These are phyloP conservation scores for Leptoteleia sp. DNA, from an alignment of 1,140 invertebrate genomes.

Conservation along the genomic window DNA sequence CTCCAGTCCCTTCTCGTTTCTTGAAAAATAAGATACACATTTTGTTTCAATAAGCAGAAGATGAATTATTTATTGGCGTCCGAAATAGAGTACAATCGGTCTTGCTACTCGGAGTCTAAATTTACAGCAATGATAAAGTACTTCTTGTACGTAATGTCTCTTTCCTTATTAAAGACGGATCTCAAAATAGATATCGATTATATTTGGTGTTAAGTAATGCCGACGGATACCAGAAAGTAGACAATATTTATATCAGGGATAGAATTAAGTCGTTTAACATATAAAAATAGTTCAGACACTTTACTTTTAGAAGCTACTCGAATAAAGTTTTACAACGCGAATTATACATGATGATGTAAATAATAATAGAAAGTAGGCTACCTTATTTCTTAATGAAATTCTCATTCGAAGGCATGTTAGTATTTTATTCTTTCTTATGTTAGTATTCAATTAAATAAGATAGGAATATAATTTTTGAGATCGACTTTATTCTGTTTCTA, in stretches of 20 bases:
- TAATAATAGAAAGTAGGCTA: too few relatives aligned
- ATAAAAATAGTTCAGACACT: conserved; percentile 25
- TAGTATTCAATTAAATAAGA: too few relatives aligned
- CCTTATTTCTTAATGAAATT: too few relatives aligned
- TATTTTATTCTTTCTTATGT: too few relatives aligned
- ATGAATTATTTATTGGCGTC: conserved; percentile 13
- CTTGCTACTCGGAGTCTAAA: conserved; percentile 21
- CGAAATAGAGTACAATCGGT: background rate
- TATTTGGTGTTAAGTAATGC: conserved; percentile 29
- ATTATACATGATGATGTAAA: conserved; percentile 27
- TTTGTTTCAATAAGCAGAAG: conserved; percentile 2
- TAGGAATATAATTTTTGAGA: too few relatives aligned
- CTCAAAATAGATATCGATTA: conserved; percentile 58
- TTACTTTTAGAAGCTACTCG: conserved; percentile 17
- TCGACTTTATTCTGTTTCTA: too few relatives aligned
- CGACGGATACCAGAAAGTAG: conserved; percentile 29
- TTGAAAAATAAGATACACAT: conserved; percentile 12
- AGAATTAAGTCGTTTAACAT: conserved; percentile 37
- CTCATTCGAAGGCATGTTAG: too few relatives aligned
- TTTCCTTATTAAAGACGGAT: conserved; percentile 44
- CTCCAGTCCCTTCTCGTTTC: background rate
- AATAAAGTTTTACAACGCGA: conserved; percentile 25
- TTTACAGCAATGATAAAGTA: conserved; percentile 20
- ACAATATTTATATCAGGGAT: conserved; percentile 41
- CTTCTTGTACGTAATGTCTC: conserved; percentile 27